phyloP scores from a whole-genome alignment of 2,888 invertebrate genomes.

The Drosophila histrio region DNA sequence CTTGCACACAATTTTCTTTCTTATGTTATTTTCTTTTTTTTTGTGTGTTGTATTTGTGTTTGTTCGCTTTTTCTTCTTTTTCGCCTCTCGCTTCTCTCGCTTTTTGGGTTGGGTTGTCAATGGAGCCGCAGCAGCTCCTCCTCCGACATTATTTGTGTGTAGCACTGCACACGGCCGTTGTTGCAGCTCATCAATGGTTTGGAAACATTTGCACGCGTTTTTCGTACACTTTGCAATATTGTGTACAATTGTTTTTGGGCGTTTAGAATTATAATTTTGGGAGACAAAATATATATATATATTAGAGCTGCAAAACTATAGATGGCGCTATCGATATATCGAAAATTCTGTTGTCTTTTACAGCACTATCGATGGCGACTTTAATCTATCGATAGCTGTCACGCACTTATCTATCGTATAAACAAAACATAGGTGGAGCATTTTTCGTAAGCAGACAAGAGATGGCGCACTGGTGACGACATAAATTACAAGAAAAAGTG shows the following conservation, averaged over 20 bases:
- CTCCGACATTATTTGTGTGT: conserved; percentile 70
- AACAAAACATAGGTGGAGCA: too few species aligned
- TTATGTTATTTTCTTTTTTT: conserved; percentile 10
- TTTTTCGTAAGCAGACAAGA: too few species aligned
- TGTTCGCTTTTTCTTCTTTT: conserved; percentile 32
- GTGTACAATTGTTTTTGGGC: conserved; percentile 46
- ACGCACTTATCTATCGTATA: too few species aligned
- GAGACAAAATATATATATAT: conserved; percentile 62
- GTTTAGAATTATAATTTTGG: conserved; percentile 54
- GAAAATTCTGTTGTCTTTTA: too few species aligned
- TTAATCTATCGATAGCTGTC: too few species aligned
- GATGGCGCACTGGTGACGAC: too few species aligned
- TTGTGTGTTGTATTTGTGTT: too few species aligned
- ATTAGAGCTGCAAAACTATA: conserved; percentile 62
- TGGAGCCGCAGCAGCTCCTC: conserved; percentile 61
- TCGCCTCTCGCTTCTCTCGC: conserved; percentile 57
- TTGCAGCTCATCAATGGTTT: conserved; percentile 44
- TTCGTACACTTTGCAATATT: conserved; percentile 42
- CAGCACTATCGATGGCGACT: too few species aligned
- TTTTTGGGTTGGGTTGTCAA: conserved; percentile 81
- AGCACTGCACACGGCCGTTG: conserved; percentile 38
- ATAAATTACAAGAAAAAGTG: too few species aligned
- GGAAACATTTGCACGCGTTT: conserved; percentile 38
- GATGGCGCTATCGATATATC: conserved; percentile 63
- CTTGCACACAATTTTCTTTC: conserved; percentile 50